Base-by-base conservation (phyloP, 2,797 vertebrate species). In the Sarcoramphus papa region DNA sequence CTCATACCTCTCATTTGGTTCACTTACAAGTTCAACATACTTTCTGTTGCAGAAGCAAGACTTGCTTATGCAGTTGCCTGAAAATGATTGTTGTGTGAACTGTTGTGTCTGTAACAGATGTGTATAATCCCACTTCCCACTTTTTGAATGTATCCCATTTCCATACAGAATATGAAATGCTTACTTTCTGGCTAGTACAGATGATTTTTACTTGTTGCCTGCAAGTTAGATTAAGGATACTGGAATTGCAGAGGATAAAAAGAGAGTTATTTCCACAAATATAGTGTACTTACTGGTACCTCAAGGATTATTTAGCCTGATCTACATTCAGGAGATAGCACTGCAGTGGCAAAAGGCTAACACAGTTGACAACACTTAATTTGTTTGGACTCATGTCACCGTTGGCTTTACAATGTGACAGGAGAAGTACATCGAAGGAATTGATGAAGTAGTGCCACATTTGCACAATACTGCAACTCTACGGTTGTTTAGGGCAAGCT, bases 351-450 rank as follows among this genome's bases (percentile, higher is more conserved):
- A 96, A 90, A 97, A 97, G 78, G 35, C 76, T 93, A 95, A 92
- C 72, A 48, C 45, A 91, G 23, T 60, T 92, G 87, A 86, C 51
- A 90, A 47, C 54, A 45, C 25, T 90, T 96, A 79, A 97, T 97
- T 96, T 97, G 67, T 96, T 97, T 96, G 93, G 76, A 95, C 75
- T 97, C 78, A 57, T 82, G 57, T 96, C 73, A 94, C 85, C 6
- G 6, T 88, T 93, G 90, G 67, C 79, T 97, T 97, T 97, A 79
- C 63, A 89, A 86, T 93, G 82, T 96, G 90, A 93, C 78, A 88
- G 45, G 43, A 90, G 22, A 92, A 92, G 77, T 83, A 63, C 64
- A 56, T 80, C 0, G 30, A 18, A 76, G 69, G 72, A 95, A 85
- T 69, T 93, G 94, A 81, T 91, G 89, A 70, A 95, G 72, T 67